Evolutionary conservation across 35 echinoderm and acorn worm species (phyloP), one percentile per base, ranked within the genome.

Genomic region (Patiria miniata): DNA sequence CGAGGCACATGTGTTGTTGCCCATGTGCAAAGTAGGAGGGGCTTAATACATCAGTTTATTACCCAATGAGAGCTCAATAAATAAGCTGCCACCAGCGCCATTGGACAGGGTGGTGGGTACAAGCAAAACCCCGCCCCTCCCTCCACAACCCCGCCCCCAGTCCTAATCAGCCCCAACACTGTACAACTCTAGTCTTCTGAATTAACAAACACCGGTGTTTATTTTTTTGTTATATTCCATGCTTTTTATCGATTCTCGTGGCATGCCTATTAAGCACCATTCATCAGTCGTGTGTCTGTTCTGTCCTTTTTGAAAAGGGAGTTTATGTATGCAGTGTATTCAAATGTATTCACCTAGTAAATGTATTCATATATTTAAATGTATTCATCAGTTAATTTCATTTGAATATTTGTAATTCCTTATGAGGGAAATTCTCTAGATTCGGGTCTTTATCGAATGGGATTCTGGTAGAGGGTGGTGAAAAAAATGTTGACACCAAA

Each of bases 251-350:
- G 65, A 23, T 73, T 73, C 65, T 73, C 26, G 65, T 73, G 26
- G 65, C 65, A 73, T 73, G 65, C 65, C 65, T 73, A 73, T 73
- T 73, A 73, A 73, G 65, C 65, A 73, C 65, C 65, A 73, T 73
- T 73, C 65, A 73, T 73, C 65, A 73, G 65, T 60, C 28, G 17
- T 73, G 65, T 73, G 65, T 73, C 65, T 73, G 65, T 73, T 32
- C 65, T 73, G 65, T 73, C 65, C 65, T 73, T 6, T 73, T n/a
- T n/a, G n/a, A 73, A 10, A 47, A 47, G 4, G n/a, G 65, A 73
- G 65, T 73, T 32, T 73, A 73, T 73, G 34, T 73, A 73, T 73
- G 65, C 65, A 73, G 65, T 73, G 14, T 73, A 26, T 47, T 47
- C 42, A 47, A 47, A 47, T 47, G 42, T 47, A 47, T 47, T 73